Percentiles rank a stretch among this genome's conserved stretches.
Conservation (phyloP, 2,888 invertebrate species). For the Drosophila subquinaria region DNA sequence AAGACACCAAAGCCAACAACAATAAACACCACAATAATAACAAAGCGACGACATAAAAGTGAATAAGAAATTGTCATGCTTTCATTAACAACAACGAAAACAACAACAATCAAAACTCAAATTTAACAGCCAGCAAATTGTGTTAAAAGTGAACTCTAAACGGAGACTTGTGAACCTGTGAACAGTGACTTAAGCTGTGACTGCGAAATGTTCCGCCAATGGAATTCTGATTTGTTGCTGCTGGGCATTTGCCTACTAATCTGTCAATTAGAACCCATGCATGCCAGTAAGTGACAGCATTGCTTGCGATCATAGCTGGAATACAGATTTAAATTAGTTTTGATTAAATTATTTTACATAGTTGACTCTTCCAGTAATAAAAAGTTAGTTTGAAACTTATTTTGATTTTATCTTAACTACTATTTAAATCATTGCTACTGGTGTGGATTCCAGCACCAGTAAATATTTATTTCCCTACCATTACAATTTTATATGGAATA, state of each 20-base stretch:
- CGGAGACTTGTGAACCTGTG: conserved; percentile 24
- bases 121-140: conserved; percentile 49
- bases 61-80: conserved; percentile 77
- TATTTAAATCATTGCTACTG: too few species aligned
- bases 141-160: conserved; percentile 46
- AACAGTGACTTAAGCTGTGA: conserved; percentile 16
- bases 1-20: conserved; percentile 43
- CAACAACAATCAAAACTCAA: conserved; percentile 30
- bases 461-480: too few species aligned
- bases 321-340: too few species aligned
- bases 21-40: conserved; percentile 22
- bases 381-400: too few species aligned
- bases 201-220: conserved; percentile 50
- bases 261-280: conserved; percentile 37
- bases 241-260: conserved; percentile 54
- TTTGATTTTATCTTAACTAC: too few species aligned
- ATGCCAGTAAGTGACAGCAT: conserved; percentile 63
- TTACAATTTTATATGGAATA: too few species aligned
- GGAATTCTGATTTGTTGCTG: conserved; percentile 33
- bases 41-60: conserved; percentile 57
- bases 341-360: too few species aligned
- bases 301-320: background rate
- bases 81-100: conserved; percentile 71
- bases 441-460: too few species aligned
- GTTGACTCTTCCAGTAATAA: too few species aligned